Base-by-base conservation (phyloP, 2,888 invertebrate species). In the Hydroisotoma schaefferi region DNA sequence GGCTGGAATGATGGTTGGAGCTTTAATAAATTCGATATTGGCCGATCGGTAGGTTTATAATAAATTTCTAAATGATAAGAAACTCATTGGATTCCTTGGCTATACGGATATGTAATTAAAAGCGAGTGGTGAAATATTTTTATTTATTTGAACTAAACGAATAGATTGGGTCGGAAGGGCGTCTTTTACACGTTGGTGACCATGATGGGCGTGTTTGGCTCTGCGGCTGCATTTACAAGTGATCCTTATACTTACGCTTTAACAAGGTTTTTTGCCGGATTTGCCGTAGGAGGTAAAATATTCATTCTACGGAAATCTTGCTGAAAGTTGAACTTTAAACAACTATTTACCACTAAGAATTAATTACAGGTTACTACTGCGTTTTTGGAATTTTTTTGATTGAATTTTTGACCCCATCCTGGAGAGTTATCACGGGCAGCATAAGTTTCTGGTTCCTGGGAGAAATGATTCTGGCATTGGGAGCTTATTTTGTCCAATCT, bases 1-100 rank as follows among this genome's bases (percentile, higher is more conserved):
- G 66, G 46, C 47, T 18, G 66, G 66, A 15, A 61, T 67, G 61
- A 40, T 67, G 12, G 15, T 27, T 10, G 66, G 66, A 6, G 63
- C 61, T 18, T 25, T 63, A 10, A 28, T 53, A 25, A 63, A 56
- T 29, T 55, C 63, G 4, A 55, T 46, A 28, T 47, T 66, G 6
- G 55, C 60, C 3, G 66, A 66, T 23, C 43, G 54, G 61, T 65
- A 10, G 37, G 20, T 10, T 38, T 33, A 8, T 33, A 33, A 33
- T 33, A 33, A 33, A 33, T 10, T 33, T 15, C 33, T 15, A 33
- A 33, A 33, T 33, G 33, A 8, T 33, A 33, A 33, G 33, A 10
- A 15, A 33, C 8, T 33, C 8, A 10, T 10, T 10, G 33, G 33
- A 10, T 33, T 15, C 8, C 33, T 15, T 8, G 33, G 33, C 15